These are phyloP conservation scores for Myathropa florea DNA, from an alignment of 2,888 invertebrate genomes.

Conservation along the genomic window DNA sequence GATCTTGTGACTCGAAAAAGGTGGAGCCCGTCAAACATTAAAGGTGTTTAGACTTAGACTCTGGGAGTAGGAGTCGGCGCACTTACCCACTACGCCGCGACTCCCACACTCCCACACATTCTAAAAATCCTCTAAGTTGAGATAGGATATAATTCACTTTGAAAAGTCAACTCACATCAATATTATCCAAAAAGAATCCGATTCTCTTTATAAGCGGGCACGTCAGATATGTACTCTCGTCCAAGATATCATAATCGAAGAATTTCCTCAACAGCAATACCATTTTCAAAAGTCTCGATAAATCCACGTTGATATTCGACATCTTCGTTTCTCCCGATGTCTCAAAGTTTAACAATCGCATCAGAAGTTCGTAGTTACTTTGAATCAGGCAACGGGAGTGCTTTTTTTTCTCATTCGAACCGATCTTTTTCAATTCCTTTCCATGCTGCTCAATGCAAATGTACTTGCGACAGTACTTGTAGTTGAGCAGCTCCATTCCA, in stretches of 20 bases:
- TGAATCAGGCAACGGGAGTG: constrained; percentile 76
- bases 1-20: no score
- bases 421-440: constrained; percentile 43
- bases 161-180: constrained; percentile 73
- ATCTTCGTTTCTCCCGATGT: constrained; percentile 72
- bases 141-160: neutral
- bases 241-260: constrained; percentile 75
- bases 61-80: no score
- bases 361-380: constrained; percentile 76
- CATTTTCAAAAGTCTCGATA: constrained; percentile 74
- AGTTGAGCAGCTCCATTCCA: constrained; percentile 69
- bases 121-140: no score
- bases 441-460: constrained; percentile 74
- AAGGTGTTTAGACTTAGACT: no score
- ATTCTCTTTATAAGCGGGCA: constrained; percentile 78
- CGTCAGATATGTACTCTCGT: constrained; percentile 68
- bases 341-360: constrained; percentile 76
- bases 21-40: no score
- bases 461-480: constrained; percentile 76
- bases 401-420: constrained; percentile 3
- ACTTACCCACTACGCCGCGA: no score
- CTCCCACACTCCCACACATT: no score
- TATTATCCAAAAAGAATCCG: constrained; percentile 77
- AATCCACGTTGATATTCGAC: constrained; percentile 73
- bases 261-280: constrained; percentile 74